Evolutionary conservation across 2,888 invertebrate species (phyloP).

Genomic region (Agrochola lychnidis): DNA sequence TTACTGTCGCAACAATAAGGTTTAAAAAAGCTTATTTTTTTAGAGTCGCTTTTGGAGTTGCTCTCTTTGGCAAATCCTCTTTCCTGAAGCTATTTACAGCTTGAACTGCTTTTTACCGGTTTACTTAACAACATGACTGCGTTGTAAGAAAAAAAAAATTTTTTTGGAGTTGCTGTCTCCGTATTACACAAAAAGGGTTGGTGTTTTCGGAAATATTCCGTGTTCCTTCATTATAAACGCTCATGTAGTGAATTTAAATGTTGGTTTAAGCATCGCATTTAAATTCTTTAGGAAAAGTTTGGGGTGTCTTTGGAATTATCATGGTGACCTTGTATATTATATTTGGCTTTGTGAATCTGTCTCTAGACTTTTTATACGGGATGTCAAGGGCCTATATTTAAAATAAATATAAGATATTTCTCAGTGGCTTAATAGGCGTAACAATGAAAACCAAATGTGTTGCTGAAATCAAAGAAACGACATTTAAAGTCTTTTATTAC

Average conservation of each 20-base stretch:
- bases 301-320: constrained; percentile 17
- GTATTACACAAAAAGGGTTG: constrained; percentile 44
- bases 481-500: too few relatives aligned
- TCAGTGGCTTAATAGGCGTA: too few relatives aligned
- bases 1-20: background rate
- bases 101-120: constrained; percentile 68
- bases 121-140: constrained; percentile 68
- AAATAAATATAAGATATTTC: too few relatives aligned
- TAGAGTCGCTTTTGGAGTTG: constrained; percentile 19
- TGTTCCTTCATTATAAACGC: constrained; percentile 40
- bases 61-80: constrained; percentile 68
- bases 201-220: constrained; percentile 44
- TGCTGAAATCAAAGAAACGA: too few relatives aligned
- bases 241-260: constrained; percentile 58
- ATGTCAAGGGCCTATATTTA: background rate
- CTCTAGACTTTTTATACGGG: background rate
- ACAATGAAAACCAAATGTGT: too few relatives aligned
- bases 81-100: constrained; percentile 70
- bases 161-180: constrained; percentile 51
- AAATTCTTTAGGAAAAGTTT: constrained; percentile 46
- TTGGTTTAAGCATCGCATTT: constrained; percentile 48
- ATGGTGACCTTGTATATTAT: constrained; percentile 11
- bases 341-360: constrained; percentile 14
- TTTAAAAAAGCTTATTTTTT: constrained; percentile 20
- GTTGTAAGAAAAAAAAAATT: constrained; percentile 50